A percentile compares a stretch with the other conserved stretches of the same genome.
These are phyloP conservation scores for Aporophyla lueneburgensis DNA, from an alignment of 2,888 invertebrate genomes.

Conservation along the genomic window DNA sequence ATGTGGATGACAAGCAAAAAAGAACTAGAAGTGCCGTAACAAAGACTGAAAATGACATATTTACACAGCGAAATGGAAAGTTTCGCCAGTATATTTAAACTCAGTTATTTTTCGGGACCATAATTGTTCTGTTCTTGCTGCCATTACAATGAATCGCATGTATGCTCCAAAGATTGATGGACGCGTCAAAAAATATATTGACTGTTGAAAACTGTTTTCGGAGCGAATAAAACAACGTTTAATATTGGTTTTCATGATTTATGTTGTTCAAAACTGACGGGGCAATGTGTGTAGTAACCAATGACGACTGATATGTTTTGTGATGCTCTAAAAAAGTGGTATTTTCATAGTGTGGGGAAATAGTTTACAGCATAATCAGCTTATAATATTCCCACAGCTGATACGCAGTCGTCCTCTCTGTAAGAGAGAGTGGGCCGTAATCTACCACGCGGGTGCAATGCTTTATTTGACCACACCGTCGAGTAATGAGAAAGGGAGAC, in stretches of 20 bases:
- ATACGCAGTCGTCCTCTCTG: too few species aligned
- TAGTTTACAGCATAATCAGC: background rate
- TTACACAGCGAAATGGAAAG: background rate
- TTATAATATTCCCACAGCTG: too few species aligned
- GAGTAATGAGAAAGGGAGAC: too few species aligned
- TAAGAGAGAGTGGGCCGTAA: too few species aligned
- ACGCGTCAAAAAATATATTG: slow-evolving; percentile 5
- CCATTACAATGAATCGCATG: background rate
- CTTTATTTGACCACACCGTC: too few species aligned
- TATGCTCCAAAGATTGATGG: slow-evolving; percentile 5
- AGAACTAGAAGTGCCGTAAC: background rate
- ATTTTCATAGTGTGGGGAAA: background rate
- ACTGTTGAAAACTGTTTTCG: background rate
- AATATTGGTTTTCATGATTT: background rate
- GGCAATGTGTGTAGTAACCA: background rate
- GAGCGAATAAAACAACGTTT: background rate
- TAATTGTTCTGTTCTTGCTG: background rate
- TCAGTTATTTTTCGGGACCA: background rate
- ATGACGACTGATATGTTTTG: background rate
- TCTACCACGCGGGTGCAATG: too few species aligned
- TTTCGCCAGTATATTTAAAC: slow-evolving; percentile 7
- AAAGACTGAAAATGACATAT: background rate
- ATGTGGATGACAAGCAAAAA: slow-evolving; percentile 2
- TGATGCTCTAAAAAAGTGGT: background rate
- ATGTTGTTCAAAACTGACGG: background rate